phyloP scores from a whole-genome alignment of 2,113 vertebrate species.

The Planiliza haematocheilus region DNA sequence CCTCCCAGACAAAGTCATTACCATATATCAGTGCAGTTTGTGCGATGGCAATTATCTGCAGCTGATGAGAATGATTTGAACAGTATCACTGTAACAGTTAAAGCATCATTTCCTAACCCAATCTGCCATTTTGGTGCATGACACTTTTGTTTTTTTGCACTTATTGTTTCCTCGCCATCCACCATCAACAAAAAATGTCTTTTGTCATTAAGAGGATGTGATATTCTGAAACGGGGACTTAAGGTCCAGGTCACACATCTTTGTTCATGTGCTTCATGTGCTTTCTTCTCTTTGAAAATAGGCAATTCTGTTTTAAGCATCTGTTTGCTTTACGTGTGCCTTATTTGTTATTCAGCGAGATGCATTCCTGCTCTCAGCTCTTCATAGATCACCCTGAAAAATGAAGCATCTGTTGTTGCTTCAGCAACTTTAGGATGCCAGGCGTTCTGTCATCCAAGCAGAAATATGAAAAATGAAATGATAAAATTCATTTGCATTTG shows the following conservation, averaged over 20 bases:
- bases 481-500: no score
- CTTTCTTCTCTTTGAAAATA: background rate
- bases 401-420: background rate
- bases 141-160: background rate
- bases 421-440: no score
- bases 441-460: background rate
- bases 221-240: background rate
- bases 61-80: conserved; percentile 13
- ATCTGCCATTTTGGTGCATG: background rate
- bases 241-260: no score
- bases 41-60: conserved; percentile 32
- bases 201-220: background rate
- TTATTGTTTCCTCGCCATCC: background rate
- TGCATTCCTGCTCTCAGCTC: no score
- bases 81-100: background rate
- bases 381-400: background rate
- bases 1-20: conserved; percentile 33
- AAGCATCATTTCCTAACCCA: conserved; percentile 1
- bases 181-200: background rate
- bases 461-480: no score
- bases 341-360: no score
- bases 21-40: conserved; percentile 5
- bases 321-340: background rate
- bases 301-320: background rate
- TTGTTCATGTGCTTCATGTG: no score